A percentile compares a stretch with the other conserved stretches of the same genome.
phyloP scores from a whole-genome alignment of 1,140 invertebrate species.

The Lepidurus packardi region DNA sequence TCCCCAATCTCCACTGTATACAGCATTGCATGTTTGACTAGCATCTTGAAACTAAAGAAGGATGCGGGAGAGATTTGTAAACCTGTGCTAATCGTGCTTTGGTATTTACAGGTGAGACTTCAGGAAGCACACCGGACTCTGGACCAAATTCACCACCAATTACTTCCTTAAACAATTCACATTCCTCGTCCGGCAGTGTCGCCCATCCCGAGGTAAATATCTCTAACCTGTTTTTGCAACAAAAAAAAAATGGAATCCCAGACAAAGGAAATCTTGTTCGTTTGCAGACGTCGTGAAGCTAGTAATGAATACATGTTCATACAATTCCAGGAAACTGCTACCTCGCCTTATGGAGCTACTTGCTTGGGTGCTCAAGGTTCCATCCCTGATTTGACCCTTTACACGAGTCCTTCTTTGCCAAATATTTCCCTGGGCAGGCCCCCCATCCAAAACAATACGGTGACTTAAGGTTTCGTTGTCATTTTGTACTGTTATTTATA shows the following conservation, averaged over 20 bases:
- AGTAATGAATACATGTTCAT: too few relatives aligned
- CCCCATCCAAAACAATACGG: slow-evolving; percentile 47
- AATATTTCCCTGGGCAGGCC: slow-evolving; percentile 89
- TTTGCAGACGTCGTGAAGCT: too few relatives aligned
- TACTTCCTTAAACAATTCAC: slow-evolving; percentile 42
- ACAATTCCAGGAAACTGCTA: slow-evolving; percentile 49
- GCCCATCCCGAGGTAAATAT: slow-evolving; percentile 49
- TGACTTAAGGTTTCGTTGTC: slow-evolving; percentile 6
- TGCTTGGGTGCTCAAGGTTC: slow-evolving; percentile 49
- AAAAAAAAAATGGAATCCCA: too few relatives aligned
- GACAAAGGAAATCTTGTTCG: too few relatives aligned
- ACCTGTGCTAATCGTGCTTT: too few relatives aligned
- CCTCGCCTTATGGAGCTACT: slow-evolving; percentile 49
- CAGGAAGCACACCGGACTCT: slow-evolving; percentile 69
- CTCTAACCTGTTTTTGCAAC: neutral
- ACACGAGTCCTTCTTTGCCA: slow-evolving; percentile 90
- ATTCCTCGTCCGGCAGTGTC: slow-evolving; percentile 42
- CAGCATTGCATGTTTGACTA: too few relatives aligned
- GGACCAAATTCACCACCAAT: slow-evolving; percentile 74
- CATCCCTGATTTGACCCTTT: slow-evolving; percentile 64
- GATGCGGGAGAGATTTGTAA: too few relatives aligned
- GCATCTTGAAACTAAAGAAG: too few relatives aligned
- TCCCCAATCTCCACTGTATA: neutral
- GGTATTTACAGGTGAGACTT: slow-evolving; percentile 47
- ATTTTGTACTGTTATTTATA: slow-evolving; percentile 13